Base-by-base conservation (phyloP, 2,888 invertebrate species). In the Drosophila pseudotakahashii region DNA sequence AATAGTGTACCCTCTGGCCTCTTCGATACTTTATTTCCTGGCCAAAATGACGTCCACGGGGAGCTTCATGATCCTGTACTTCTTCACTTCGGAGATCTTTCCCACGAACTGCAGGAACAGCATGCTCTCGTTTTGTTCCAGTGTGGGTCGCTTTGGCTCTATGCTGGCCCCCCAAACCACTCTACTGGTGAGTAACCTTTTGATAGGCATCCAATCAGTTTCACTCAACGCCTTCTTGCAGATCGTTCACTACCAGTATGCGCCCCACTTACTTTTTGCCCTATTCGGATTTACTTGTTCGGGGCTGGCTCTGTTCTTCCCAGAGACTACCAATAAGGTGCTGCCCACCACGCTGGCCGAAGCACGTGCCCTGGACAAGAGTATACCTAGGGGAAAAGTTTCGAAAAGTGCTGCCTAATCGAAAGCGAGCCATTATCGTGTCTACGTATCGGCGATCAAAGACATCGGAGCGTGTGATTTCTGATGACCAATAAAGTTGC, bases 81-180 rank as follows among this genome's bases (percentile, higher is more conserved):
- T 95, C 86, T 94, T 94, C 90, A 95, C 95, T 47, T 93, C 95
- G 30, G 96, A 96, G 92, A 92, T 96, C 90, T 96, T 95, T 90
- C 96, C 96, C 14, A 96, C 96, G 53, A 93, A 92, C 68, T 92
- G 94, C 54, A 93, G 96, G 66, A 94, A 94, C 85, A 94, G 95
- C 11, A 93, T 95, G 75, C 92, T 96, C 47, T 94, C 94, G 11
- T 93, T 94, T 52, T 95, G 95, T 90, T 95, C 95, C 51, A 94
- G 95, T 92, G 93, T 94, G 71, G 95, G 95, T 41, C 93, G 95
- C n/a, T 75, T 95, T 71, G 96, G 96, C 26, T 94, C 95, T 26
- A 94, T 95, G 88, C 89, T 95, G 60, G 95, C 95, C 39, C 95
- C 95, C 48, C 95, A 95, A 90, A 94, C 95, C 11, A 95, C 94